Evolutionary conservation across 2,797 vertebrate genomes (phyloP), one percentile per base, ranked within the genome.

Genomic region (Spinus olivaceus): DNA sequence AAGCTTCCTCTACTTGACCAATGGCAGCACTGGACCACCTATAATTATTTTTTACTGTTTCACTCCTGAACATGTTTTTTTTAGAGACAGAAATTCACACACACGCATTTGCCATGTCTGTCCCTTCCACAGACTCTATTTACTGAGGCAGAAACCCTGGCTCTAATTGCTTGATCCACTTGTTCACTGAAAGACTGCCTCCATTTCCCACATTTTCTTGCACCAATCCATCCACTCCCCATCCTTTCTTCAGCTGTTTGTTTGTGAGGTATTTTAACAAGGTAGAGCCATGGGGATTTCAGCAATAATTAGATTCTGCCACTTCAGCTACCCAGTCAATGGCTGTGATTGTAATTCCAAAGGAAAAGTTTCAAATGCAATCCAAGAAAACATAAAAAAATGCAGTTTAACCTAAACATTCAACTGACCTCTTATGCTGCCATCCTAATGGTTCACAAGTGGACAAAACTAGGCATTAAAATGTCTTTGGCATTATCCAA

Each of bases 371-470:
- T 94, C 57, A 94, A 95, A 95, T 83, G 81, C 83, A 96, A 86
- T 96, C 94, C 95, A 96, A 96, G 60, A 92, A 64, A 97, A 91
- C 63, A 84, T 86, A 41, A 92, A 59, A 69, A 96, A 96, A 84
- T 66, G 86, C 81, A 94, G 71, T 95, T 98, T 97, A 97, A 96
- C 92, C 85, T 95, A 89, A 92, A 89, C 81, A 67, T 92, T 97
- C 88, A 96, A 92, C 33, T 93, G 94, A 90, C 92, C 94, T 90
- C 95, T 98, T 97, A 92, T 51, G 81, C 70, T 97, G 93, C 95
- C 95, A 97, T 59, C 81, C 83, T 97, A 97, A 97, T 96, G 96
- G 95, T 94, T 96, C 83, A 96, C 88, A 61, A 96, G 64, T 94
- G 71, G 93, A 95, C 90, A 97, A 88, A 91, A 93, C 91, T 77